These are phyloP conservation scores for Laspeyria flexula DNA, from an alignment of 2,888 invertebrate genomes.

Conservation along the genomic window DNA sequence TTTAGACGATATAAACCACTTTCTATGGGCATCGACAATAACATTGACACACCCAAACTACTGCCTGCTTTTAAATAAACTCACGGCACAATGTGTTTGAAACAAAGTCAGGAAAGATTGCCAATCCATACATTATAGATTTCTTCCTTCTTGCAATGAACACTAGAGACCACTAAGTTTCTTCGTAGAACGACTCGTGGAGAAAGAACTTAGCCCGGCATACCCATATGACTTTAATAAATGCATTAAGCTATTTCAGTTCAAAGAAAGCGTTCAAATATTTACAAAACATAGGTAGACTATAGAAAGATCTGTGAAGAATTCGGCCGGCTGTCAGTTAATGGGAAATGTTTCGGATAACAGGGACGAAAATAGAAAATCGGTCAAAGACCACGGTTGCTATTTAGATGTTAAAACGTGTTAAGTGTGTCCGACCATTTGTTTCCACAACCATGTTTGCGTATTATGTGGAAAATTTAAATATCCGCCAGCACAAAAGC, in stretches of 20 bases:
- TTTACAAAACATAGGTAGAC: slow-evolving; percentile 32
- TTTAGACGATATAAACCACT: no score
- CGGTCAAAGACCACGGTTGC: slow-evolving; percentile 57
- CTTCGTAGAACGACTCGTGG: no score
- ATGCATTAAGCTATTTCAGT: slow-evolving; percentile 2
- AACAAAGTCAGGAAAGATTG: no score
- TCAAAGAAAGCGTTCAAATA: slow-evolving; percentile 19
- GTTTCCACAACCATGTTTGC: slow-evolving; percentile 28
- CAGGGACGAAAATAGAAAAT: slow-evolving; percentile 55
- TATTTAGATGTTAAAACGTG: slow-evolving; percentile 25
- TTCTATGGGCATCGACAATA: no score
- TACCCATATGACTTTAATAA: neutral
- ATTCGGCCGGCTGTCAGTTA: slow-evolving; percentile 38
- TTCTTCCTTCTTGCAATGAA: no score
- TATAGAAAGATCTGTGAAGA: slow-evolving; percentile 25
- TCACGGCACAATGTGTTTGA: no score
- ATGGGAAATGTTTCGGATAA: slow-evolving; percentile 39
- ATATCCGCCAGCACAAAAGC: slow-evolving; percentile 18
- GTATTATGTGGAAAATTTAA: slow-evolving; percentile 26
- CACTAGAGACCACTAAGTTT: no score
- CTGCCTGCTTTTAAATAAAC: no score
- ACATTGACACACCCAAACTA: no score
- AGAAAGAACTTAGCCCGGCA: no score
- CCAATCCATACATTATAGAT: no score
- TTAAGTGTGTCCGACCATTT: slow-evolving; percentile 26